phyloP scores from a whole-genome alignment of 2,797 vertebrate species.

The Aulostomus chinensis region DNA sequence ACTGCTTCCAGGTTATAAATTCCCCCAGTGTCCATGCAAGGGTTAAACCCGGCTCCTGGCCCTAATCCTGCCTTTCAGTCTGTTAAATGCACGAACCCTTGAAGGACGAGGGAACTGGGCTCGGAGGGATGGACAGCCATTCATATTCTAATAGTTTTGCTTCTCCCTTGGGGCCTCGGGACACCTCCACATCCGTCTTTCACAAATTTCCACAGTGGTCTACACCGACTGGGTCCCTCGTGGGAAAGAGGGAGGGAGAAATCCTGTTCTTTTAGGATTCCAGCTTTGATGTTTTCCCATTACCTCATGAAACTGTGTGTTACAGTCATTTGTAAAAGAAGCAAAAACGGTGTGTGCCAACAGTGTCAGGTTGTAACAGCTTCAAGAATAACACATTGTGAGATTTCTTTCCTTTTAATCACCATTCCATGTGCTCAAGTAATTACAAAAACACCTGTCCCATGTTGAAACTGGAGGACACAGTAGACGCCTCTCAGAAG shows the following conservation, averaged over 20 bases:
- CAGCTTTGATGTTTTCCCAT: neutral
- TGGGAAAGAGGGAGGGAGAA: constrained; percentile 1
- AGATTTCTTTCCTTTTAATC: constrained; percentile 18
- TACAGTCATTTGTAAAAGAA: constrained; percentile 9
- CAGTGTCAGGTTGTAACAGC: constrained; percentile 18
- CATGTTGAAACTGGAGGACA: constrained; percentile 6
- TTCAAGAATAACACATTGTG: constrained; percentile 20
- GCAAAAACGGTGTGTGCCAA: neutral
- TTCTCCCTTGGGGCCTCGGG: constrained; percentile 7
- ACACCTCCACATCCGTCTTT: constrained; percentile 28
- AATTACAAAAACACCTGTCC: constrained; percentile 6
- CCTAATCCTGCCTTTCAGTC: constrained; percentile 69
- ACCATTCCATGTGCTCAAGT: constrained; percentile 34
- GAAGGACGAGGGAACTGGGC: constrained; percentile 36
- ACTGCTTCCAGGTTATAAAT: neutral
- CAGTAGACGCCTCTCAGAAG: constrained; percentile 2
- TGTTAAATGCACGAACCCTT: constrained; percentile 57
- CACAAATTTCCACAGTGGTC: constrained; percentile 30
- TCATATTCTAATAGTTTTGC: constrained; percentile 68
- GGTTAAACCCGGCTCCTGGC: constrained; percentile 44
- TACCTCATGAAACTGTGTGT: neutral
- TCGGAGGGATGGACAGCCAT: constrained; percentile 48
- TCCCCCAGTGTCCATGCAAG: neutral
- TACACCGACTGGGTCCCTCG: constrained; percentile 14
- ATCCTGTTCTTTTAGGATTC: constrained; percentile 1